Conservation (phyloP, 1,140 invertebrate genomes). For the Atta colombica region DNA sequence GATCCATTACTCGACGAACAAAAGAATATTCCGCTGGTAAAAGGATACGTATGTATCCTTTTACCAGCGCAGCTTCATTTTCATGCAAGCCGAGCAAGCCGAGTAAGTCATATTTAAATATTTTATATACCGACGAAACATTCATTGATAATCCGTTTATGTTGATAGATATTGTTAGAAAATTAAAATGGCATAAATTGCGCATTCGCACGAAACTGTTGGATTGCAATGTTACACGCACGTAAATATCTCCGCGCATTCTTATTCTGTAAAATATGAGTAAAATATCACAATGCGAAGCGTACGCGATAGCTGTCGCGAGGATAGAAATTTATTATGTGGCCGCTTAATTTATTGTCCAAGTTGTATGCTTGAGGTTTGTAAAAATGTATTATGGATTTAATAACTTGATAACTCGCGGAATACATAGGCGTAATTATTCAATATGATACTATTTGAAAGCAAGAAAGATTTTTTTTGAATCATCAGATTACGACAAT, state of each 20-base stretch:
- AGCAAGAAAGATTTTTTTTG: not conserved
- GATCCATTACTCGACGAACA: constrained; percentile 67
- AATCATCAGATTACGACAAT: not conserved
- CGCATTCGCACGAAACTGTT: not conserved
- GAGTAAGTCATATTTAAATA: constrained; percentile 72
- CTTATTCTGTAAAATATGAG: constrained; percentile 51
- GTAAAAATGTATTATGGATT: constrained; percentile 34
- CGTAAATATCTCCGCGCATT: constrained; percentile 32
- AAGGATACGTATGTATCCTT: not conserved
- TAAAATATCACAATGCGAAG: constrained; percentile 51
- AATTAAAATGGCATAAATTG: constrained; percentile 35
- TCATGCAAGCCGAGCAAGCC: constrained; percentile 18
- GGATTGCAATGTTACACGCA: not conserved
- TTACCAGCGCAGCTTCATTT: constrained; percentile 27
- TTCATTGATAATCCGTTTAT: constrained; percentile 21
- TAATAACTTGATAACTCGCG: constrained; percentile 42
- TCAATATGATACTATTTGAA: not conserved
- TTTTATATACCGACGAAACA: constrained; percentile 63
- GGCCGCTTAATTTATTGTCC: constrained; percentile 37
- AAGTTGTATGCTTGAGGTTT: constrained; percentile 16
- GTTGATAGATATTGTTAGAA: constrained; percentile 33
- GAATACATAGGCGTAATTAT: constrained; percentile 4
- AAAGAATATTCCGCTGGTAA: constrained; percentile 3
- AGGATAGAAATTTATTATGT: constrained; percentile 53
- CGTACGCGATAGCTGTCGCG: constrained; percentile 21